Evolutionary conservation across 2,888 invertebrate genomes (phyloP).

Genomic region (Andrena camellia): DNA sequence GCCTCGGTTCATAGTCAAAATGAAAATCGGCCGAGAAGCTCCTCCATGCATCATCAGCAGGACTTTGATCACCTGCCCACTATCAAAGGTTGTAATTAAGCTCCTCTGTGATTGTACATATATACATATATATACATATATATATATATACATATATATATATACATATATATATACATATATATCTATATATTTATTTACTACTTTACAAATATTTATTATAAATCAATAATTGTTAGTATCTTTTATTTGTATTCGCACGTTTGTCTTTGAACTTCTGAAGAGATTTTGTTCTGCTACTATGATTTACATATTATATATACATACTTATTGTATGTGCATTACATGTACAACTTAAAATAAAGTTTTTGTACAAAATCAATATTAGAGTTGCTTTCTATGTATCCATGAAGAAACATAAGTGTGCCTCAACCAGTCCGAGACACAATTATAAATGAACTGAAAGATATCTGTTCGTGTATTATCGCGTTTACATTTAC

Average conservation of each 20-base stretch:
- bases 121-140: slow-evolving; percentile 54
- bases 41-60: slow-evolving; percentile 84
- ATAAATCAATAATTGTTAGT: slow-evolving; percentile 47
- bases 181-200: slow-evolving; percentile 63
- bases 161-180: slow-evolving; percentile 34
- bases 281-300: slow-evolving; percentile 58
- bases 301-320: slow-evolving; percentile 59
- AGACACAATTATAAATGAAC: not conserved
- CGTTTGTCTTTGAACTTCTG: slow-evolving; percentile 51
- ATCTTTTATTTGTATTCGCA: slow-evolving; percentile 64
- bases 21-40: slow-evolving; percentile 80
- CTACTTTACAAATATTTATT: slow-evolving; percentile 60
- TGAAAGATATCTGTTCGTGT: not conserved
- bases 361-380: slow-evolving; percentile 68
- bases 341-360: slow-evolving; percentile 64
- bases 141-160: slow-evolving; percentile 33
- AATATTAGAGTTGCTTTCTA: not conserved
- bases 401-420: not conserved
- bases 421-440: not conserved
- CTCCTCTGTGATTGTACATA: slow-evolving; percentile 74
- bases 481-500: too few species aligned
- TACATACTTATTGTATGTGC: slow-evolving; percentile 60
- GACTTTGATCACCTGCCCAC: slow-evolving; percentile 91
- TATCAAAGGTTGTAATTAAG: slow-evolving; percentile 87
- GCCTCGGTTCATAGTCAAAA: slow-evolving; percentile 84